These are phyloP conservation scores for Meloe dianella DNA, from an alignment of 2,888 invertebrate species.

Conservation along the genomic window DNA sequence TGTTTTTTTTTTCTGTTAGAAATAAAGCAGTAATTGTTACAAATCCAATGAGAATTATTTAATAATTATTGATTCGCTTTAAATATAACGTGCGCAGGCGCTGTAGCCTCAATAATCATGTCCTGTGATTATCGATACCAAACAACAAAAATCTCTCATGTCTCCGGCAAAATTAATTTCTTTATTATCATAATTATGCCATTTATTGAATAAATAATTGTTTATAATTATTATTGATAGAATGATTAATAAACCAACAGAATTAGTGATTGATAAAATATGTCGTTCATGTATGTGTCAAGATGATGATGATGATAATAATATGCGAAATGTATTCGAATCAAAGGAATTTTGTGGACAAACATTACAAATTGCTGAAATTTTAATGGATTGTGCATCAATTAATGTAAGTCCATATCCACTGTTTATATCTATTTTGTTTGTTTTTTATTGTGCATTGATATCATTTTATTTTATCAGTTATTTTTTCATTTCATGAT, in stretches of 20 bases:
- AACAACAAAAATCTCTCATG: constrained; percentile 27
- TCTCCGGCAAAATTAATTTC: constrained; percentile 14
- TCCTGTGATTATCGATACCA: constrained; percentile 20
- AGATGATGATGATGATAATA: constrained; percentile 38
- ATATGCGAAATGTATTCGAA: constrained; percentile 57
- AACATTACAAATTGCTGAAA: constrained; percentile 53
- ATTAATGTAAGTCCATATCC: constrained; percentile 50
- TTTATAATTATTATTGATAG: constrained; percentile 25
- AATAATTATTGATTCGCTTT: background rate
- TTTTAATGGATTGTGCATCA: constrained; percentile 58
- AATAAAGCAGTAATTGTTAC: background rate
- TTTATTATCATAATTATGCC: background rate
- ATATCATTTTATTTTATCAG: too few species aligned
- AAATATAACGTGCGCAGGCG: constrained; percentile 12
- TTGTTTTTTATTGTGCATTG: too few species aligned
- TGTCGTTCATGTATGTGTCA: constrained; percentile 58
- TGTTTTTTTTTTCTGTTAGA: background rate
- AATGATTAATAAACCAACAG: constrained; percentile 49
- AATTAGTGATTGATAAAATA: constrained; percentile 54
- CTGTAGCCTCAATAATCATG: constrained; percentile 13
- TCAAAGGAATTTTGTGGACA: constrained; percentile 47
- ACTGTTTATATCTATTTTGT: background rate
- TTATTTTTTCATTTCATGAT: background rate
- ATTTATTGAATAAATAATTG: constrained; percentile 11
- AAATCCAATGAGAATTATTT: background rate